Evolutionary conservation across 2,888 invertebrate species (phyloP), one percentile per base, ranked within the genome.

Genomic region (Eupithecia inturbata): DNA sequence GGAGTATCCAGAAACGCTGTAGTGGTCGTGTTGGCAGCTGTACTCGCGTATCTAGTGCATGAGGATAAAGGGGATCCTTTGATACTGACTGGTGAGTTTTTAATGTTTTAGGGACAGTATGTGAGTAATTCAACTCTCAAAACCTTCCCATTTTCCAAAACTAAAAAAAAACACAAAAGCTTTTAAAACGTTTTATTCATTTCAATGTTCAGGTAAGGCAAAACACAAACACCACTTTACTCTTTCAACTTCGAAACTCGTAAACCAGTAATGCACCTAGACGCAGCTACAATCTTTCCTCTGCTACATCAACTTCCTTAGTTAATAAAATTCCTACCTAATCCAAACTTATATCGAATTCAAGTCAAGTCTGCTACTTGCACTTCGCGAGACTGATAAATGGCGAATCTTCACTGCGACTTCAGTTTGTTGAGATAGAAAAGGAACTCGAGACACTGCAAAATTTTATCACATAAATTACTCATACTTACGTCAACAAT

Each of bases 1-100:
- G 96, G 96, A 1, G 96, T 96, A 0, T 95, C 95, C 0, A 95
- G 97, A 77, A 97, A 97, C 85, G 97, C 97, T 0, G 92, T 97
- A 1, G 95, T 96, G 0, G 97, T 97, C 0, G 89, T 97, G 0
- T 73, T 95, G 0, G 96, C 96, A 62, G 95, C 96, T 0, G 84
- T 95, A 0, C 80, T 95, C 4, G 96, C 96, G 0, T 96, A 92
- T 82, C 84, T 95, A 68, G 90, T 96, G 36, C 91, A 95, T 70
- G 83, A 85, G 67, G 87, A 93, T 68, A 92, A 92, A 62, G 82
- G 86, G 0, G 88, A 92, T 2, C 96, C 96, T 0, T 95, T 96
- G 76, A 90, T 95, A 77, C 88, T 96, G 7, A 96, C 96, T 77
- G 95, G 96, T 96, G 87, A 89, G 85, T 53, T 28, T 26, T 16